These are phyloP conservation scores for Drosophila leonis DNA, from an alignment of 2,888 invertebrate species.

Conservation along the genomic window DNA sequence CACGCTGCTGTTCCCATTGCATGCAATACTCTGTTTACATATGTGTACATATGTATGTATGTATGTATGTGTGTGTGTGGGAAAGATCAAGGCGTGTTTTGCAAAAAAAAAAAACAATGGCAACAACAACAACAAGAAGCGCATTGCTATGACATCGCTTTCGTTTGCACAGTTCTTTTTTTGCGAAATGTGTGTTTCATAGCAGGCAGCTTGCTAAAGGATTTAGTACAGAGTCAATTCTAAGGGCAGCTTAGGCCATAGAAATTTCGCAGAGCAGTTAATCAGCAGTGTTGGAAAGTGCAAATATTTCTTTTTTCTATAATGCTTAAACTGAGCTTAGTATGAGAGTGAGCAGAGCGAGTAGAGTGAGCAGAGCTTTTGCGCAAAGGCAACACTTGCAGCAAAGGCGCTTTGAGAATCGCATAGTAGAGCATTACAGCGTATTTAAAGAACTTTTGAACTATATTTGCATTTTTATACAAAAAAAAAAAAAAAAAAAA, in stretches of 20 bases:
- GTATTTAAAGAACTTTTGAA: slow-evolving; percentile 39
- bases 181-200: slow-evolving; percentile 4
- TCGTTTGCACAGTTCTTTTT: slow-evolving; percentile 20
- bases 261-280: slow-evolving; percentile 1
- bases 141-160: slow-evolving; percentile 42
- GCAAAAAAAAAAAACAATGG: slow-evolving; percentile 53
- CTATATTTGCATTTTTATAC: slow-evolving; percentile 41
- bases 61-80: slow-evolving; percentile 61
- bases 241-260: neutral
- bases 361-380: neutral
- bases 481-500: neutral
- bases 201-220: slow-evolving; percentile 20
- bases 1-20: slow-evolving; percentile 54
- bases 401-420: slow-evolving; percentile 4
- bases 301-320: neutral
- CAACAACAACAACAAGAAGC: slow-evolving; percentile 49
- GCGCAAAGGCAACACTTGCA: neutral
- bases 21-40: slow-evolving; percentile 54
- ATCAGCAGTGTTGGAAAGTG: slow-evolving; percentile 4
- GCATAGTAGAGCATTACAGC: slow-evolving; percentile 11
- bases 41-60: slow-evolving; percentile 3
- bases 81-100: slow-evolving; percentile 75
- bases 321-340: slow-evolving; percentile 6
- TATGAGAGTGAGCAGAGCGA: no score
- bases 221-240: slow-evolving; percentile 17